Evolutionary conservation across 2,113 vertebrate genomes (phyloP).

Genomic region (Phasianus colchicus): DNA sequence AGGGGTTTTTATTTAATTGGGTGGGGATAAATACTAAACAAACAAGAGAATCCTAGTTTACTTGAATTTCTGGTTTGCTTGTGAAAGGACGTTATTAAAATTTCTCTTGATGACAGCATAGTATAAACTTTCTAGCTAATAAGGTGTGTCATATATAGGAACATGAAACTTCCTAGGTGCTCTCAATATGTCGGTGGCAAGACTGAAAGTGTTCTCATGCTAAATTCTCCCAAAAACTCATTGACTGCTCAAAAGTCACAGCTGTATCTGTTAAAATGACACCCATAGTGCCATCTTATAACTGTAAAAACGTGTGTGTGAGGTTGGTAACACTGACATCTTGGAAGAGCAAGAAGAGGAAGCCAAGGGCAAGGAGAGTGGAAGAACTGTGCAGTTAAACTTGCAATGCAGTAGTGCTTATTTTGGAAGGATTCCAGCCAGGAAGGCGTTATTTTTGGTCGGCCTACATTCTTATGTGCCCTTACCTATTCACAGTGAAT

Average conservation of each 20-base stretch:
- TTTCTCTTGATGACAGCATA: constrained; percentile 50
- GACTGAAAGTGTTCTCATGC: constrained; percentile 1
- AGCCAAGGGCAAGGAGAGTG: not conserved
- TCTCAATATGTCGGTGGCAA: not conserved
- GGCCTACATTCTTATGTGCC: not conserved
- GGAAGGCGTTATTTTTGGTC: not conserved
- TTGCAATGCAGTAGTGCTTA: constrained; percentile 1
- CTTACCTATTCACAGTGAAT: not conserved
- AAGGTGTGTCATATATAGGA: constrained; percentile 36
- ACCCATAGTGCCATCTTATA: no score
- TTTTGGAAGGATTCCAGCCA: constrained; percentile 31
- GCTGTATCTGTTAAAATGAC: not conserved
- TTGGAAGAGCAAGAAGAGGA: not conserved
- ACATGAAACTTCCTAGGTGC: not conserved
- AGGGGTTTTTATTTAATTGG: constrained; percentile 7
- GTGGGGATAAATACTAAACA: constrained; percentile 39
- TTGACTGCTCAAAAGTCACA: not conserved
- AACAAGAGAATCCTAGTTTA: constrained; percentile 46
- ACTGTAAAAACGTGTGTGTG: rapidly evolving
- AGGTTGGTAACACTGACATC: not conserved
- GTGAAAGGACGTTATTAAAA: constrained; percentile 50
- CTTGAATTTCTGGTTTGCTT: constrained; percentile 72
- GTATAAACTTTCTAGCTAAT: constrained; percentile 35
- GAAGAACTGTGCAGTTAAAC: not conserved
- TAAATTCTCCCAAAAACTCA: not conserved